These are phyloP conservation scores for Sprattus sprattus DNA, from an alignment of 2,113 vertebrate genomes.

Conservation along the genomic window DNA sequence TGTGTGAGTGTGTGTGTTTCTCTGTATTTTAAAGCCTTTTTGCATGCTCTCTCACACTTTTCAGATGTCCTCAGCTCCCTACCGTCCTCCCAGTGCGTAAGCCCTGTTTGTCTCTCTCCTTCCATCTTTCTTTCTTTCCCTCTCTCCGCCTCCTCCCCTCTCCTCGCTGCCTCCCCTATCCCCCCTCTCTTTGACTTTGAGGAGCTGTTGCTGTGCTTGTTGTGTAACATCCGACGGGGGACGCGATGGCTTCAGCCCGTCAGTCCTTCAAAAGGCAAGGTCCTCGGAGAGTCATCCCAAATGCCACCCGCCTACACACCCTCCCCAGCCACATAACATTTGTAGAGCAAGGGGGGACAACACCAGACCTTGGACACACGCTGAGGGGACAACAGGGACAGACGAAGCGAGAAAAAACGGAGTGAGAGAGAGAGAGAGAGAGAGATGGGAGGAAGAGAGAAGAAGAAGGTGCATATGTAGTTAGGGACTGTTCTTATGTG, in stretches of 20 bases:
- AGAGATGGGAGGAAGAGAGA: neutral
- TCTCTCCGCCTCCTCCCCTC: conserved; percentile 22
- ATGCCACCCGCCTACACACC: conserved; percentile 33
- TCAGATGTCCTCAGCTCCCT: neutral
- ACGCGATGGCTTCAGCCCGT: conserved; percentile 16
- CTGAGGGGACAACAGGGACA: neutral
- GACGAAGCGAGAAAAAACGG: conserved; percentile 14
- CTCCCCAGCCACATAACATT: conserved; percentile 40
- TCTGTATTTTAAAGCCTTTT: neutral
- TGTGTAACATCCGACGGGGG: conserved; percentile 52
- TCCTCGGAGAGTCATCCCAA: conserved; percentile 38
- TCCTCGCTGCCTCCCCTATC: neutral
- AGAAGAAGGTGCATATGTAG: neutral
- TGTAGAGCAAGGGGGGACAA: conserved; percentile 27
- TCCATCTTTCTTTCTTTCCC: neutral
- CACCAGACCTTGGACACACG: conserved; percentile 26
- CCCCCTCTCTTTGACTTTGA: conserved; percentile 54
- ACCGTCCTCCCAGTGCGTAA: neutral
- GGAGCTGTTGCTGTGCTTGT: conserved; percentile 55
- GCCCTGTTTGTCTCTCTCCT: conserved; percentile 10
- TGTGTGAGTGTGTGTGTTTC: neutral
- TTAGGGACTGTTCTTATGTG: neutral
- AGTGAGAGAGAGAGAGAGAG: conserved; percentile 6
- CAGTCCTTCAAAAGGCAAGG: conserved; percentile 23
- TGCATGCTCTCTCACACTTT: neutral